Evolutionary conservation across 53 echinoderm and acorn worm species (phyloP).

Genomic region (Hippasteria phrygiana): DNA sequence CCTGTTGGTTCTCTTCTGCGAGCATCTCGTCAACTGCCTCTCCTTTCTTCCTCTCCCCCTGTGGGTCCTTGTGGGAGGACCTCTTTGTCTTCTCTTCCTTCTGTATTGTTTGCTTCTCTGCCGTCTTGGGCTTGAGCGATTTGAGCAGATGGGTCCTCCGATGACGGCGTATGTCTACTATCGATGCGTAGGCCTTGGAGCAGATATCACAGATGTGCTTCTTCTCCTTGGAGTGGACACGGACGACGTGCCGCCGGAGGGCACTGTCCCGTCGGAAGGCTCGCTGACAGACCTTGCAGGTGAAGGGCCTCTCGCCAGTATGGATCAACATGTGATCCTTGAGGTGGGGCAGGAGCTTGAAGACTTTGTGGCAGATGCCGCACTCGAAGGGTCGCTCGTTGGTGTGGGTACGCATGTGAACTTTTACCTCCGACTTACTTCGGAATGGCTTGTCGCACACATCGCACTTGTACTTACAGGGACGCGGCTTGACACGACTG

Average conservation of each 20-base stretch:
- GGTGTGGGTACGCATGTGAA: conserved; percentile 63
- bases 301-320: conserved; percentile 45
- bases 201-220: conserved; percentile 9
- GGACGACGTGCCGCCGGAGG: conserved; percentile 35
- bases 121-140: not conserved
- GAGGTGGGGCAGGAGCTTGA: conserved; percentile 44
- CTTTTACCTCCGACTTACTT: conserved; percentile 14
- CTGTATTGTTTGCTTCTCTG: not conserved
- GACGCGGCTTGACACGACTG: not conserved
- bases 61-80: no score
- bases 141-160: not conserved
- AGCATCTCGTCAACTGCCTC: no score
- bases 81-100: not conserved
- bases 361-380: conserved; percentile 59
- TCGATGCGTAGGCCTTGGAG: conserved; percentile 25
- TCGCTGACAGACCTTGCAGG: not conserved
- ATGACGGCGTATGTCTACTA: conserved; percentile 40
- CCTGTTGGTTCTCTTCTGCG: not conserved
- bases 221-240: conserved; percentile 35
- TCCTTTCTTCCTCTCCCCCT: no score
- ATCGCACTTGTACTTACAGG: conserved; percentile 25
- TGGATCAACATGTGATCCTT: conserved; percentile 66
- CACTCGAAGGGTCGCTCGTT: conserved; percentile 45
- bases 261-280: conserved; percentile 43
- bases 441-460: conserved; percentile 36